Percentiles rank a stretch among this genome's conserved stretches.
Evolutionary conservation across 2,888 invertebrate species (phyloP).

Genomic region (Euzetes globulus): DNA sequence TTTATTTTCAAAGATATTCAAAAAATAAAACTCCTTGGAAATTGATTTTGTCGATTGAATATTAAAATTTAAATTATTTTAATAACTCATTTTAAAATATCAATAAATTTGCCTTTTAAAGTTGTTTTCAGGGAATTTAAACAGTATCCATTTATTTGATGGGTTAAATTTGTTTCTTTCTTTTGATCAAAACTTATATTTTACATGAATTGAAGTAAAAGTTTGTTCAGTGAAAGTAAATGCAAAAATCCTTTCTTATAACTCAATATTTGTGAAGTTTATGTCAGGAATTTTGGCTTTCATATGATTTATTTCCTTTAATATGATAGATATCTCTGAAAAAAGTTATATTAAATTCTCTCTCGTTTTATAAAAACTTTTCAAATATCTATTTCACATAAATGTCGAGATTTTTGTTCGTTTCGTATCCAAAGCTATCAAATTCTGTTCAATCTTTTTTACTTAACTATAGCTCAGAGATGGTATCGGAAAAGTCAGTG

Average conservation of each 20-base stretch:
- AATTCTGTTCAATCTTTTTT: conserved; percentile 18
- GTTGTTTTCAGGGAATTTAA: too few relatives aligned
- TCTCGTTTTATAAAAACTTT: background rate
- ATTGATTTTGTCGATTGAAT: too few relatives aligned
- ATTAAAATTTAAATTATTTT: too few relatives aligned
- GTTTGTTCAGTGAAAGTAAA: background rate
- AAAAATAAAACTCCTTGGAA: too few relatives aligned
- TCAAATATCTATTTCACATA: conserved; percentile 17
- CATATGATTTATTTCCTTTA: background rate
- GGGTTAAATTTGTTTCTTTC: too few relatives aligned
- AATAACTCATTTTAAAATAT: too few relatives aligned
- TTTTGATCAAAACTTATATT: background rate
- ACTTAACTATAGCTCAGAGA: background rate
- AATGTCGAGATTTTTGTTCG: background rate
- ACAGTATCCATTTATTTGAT: too few relatives aligned
- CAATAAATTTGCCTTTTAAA: too few relatives aligned
- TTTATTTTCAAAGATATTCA: too few relatives aligned
- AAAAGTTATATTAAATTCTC: background rate
- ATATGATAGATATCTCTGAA: background rate
- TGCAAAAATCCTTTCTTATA: background rate
- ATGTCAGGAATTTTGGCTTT: background rate
- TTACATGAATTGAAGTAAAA: background rate
- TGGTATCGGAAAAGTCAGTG: conserved; percentile 6
- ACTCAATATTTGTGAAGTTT: background rate
- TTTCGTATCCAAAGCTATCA: background rate